phyloP scores from a whole-genome alignment of 2,797 vertebrate genomes.

The Pachyuromys duprasi region DNA sequence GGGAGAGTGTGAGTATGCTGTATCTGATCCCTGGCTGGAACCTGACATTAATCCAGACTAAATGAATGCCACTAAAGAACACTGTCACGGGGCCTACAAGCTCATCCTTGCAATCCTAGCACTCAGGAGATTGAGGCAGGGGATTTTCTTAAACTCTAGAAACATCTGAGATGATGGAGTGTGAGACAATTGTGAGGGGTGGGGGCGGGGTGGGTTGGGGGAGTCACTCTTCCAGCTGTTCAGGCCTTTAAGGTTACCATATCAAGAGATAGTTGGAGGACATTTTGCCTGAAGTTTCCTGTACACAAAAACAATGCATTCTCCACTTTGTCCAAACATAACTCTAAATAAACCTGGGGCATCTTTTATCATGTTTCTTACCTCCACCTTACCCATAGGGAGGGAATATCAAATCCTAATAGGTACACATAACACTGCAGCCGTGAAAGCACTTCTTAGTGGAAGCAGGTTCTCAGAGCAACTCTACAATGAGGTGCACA shows the following conservation, averaged over 20 bases:
- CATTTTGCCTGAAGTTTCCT: slow-evolving; percentile 28
- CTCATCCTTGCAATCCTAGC: not conserved
- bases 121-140: not conserved
- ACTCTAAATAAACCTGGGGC: not conserved
- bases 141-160: not conserved
- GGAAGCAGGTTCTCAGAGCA: not conserved
- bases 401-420: not conserved
- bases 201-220: not conserved
- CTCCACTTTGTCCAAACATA: not conserved
- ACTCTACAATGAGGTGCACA: not conserved
- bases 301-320: not conserved
- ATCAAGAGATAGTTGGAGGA: not conserved
- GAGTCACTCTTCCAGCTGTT: not conserved
- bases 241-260: not conserved
- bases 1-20: not conserved
- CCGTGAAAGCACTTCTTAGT: not conserved
- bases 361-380: not conserved
- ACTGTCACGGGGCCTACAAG: not conserved
- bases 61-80: slow-evolving; percentile 46
- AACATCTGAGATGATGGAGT: not conserved
- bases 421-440: not conserved
- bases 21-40: slow-evolving; percentile 22
- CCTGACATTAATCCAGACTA: slow-evolving; percentile 50
- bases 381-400: not conserved
- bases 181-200: not conserved